Evolutionary conservation across 2,888 invertebrate species (phyloP), one percentile per base, ranked within the genome.

Genomic region (Lapara coniferarum): DNA sequence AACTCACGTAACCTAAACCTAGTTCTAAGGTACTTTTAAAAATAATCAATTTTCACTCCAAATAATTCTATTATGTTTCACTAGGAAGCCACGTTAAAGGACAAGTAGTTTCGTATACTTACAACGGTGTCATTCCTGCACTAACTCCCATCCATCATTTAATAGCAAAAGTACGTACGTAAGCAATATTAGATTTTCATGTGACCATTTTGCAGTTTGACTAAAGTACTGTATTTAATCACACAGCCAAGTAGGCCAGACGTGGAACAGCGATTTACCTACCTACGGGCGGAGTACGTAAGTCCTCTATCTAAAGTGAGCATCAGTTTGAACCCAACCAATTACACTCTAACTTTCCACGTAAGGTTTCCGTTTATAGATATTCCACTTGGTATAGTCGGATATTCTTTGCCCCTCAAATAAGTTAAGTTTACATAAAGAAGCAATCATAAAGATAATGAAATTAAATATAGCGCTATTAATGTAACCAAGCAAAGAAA

Each of bases 301-400:
- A 84, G 84, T 72, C 25, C 72, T 3, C n/a, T 83, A 44, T 80
- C 84, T 0, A 49, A 55, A 49, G 77, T 87, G 8, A 46, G 67
- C 0, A 63, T 86, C 44, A 66, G 30, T 0, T 87, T 75, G 58
- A 59, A 83, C 56, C 71, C 73, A 12, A 52, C 68, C 0, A 72
- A 52, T 12, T 71, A 68, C 0, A 66, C 57, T 0, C 13, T 88
- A 6, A 71, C 69, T 6, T 82, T 88, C 71, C 55, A 74, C 16
- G 69, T 85, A 56, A 74, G 75, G 63, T 84, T 78, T 66, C 88
- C 89, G 10, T 82, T 85, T 25, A 53, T 77, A 3, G 66, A 69
- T 6, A 84, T 81, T 59, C 79, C 79, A 19, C 74, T 76, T 49
- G 83, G 78, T 57, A 70, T 86, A 19, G 58, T 80, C 2, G 87